A percentile compares a stretch with the other conserved stretches of the same genome.
phyloP scores from a whole-genome alignment of 2,888 invertebrate genomes.

The Noctua pronuba region DNA sequence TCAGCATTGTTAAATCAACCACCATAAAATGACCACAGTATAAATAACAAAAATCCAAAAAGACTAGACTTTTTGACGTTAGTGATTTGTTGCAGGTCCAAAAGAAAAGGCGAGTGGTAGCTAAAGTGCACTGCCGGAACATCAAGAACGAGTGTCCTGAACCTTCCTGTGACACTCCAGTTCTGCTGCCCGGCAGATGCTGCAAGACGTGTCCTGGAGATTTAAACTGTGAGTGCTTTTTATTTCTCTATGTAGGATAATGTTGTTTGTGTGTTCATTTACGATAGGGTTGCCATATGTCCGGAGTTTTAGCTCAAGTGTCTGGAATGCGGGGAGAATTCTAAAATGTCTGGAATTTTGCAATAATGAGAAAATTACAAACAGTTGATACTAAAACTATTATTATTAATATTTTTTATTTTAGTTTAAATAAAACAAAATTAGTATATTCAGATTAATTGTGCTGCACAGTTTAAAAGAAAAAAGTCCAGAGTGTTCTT shows the following conservation, averaged over 20 bases:
- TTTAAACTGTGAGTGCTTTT: constrained; percentile 91
- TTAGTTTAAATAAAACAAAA: not conserved
- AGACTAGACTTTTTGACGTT: constrained; percentile 11
- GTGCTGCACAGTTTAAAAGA: too few species aligned
- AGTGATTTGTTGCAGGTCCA: constrained; percentile 92
- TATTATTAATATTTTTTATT: not conserved
- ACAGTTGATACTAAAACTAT: not conserved
- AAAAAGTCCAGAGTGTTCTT: too few species aligned
- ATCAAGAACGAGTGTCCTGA: constrained; percentile 98
- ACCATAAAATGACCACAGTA: constrained; percentile 6
- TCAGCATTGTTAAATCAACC: constrained; percentile 18
- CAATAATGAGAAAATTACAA: not conserved
- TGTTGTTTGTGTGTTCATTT: not conserved
- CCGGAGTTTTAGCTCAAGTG: not conserved
- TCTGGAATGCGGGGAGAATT: not conserved
- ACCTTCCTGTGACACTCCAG: constrained; percentile 96
- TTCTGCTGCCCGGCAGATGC: constrained; percentile 95
- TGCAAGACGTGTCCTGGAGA: constrained; percentile 98
- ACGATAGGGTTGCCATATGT: not conserved
- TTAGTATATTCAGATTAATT: not conserved
- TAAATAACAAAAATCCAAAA: constrained; percentile 5
- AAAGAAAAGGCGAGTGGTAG: constrained; percentile 96
- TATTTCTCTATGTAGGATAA: not conserved
- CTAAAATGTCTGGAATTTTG: not conserved
- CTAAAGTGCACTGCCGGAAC: constrained; percentile 97